Evolutionary conservation across 2,797 vertebrate genomes (phyloP).

Genomic region (Propithecus perrieri): DNA sequence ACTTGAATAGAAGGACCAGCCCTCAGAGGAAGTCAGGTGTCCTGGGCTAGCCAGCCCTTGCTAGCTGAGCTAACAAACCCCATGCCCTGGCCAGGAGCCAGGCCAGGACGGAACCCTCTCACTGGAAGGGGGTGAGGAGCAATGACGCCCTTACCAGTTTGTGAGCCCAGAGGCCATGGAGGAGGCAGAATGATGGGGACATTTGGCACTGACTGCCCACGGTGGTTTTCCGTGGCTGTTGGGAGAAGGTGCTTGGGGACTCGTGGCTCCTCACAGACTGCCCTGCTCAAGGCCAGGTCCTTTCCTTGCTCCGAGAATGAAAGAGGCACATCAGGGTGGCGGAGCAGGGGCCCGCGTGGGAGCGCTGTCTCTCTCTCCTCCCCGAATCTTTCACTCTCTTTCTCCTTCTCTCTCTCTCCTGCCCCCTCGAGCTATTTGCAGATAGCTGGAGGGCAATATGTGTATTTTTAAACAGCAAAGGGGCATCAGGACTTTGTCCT

Average conservation of each 20-base stretch:
- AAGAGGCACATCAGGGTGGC: rapidly evolving
- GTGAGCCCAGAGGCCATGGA: background rate
- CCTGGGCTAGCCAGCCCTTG: background rate
- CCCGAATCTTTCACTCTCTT: background rate
- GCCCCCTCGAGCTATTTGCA: background rate
- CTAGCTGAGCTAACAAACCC: no score
- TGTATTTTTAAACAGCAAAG: background rate
- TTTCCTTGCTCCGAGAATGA: background rate
- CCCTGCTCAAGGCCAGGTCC: background rate
- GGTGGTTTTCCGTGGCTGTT: background rate
- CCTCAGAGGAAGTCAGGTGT: background rate
- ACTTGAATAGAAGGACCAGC: background rate
- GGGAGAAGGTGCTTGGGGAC: background rate
- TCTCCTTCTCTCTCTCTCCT: no score
- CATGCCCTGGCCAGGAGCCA: rapidly evolving
- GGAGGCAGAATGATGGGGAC: no score
- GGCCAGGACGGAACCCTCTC: background rate
- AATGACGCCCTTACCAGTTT: rapidly evolving
- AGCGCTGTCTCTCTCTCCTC: rapidly evolving
- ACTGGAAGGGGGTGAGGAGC: rapidly evolving
- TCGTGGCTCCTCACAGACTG: background rate
- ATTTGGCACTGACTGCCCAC: rapidly evolving
- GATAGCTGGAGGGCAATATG: rapidly evolving
- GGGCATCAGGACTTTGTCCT: no score
- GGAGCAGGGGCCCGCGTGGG: rapidly evolving